Evolutionary conservation across 2,888 invertebrate species (phyloP).

Genomic region (Nomada lathburiana): DNA sequence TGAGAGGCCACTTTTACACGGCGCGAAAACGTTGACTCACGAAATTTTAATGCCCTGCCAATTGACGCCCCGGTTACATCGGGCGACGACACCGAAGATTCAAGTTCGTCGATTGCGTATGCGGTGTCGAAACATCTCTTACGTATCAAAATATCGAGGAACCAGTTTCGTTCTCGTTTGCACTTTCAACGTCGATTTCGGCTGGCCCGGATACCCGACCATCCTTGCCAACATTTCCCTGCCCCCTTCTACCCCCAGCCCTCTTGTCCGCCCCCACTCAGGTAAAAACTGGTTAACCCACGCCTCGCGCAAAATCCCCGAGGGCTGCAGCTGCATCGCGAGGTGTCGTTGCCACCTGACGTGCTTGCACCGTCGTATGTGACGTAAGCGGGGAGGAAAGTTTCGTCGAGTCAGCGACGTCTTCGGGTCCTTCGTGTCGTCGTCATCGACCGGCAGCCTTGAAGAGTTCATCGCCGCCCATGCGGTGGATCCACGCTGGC

Average conservation of each 20-base stretch:
- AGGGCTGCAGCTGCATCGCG: constrained; percentile 63
- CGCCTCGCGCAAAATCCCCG: constrained; percentile 68
- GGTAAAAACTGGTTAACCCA: constrained; percentile 74
- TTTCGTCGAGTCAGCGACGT: constrained; percentile 67
- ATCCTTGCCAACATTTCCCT: background rate
- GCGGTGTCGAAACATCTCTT: constrained; percentile 39
- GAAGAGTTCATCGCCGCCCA: constrained; percentile 65
- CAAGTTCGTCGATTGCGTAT: constrained; percentile 41
- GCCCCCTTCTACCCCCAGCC: background rate
- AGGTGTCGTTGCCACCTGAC: constrained; percentile 71
- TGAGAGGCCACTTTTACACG: background rate
- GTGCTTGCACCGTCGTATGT: constrained; percentile 52
- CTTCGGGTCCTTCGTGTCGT: constrained; percentile 61
- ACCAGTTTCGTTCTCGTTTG: constrained; percentile 69
- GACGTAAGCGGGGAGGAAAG: constrained; percentile 63
- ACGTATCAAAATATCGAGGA: constrained; percentile 49
- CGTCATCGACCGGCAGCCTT: constrained; percentile 63
- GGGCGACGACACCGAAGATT: constrained; percentile 6
- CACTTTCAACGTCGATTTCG: constrained; percentile 70
- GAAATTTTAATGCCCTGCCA: constrained; percentile 15
- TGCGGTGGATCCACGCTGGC: constrained; percentile 30
- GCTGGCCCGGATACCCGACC: constrained; percentile 58
- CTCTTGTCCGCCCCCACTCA: background rate
- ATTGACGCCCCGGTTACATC: constrained; percentile 16
- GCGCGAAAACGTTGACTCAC: constrained; percentile 11